phyloP scores from a whole-genome alignment of 2,797 vertebrate species.

The Leptodactylus fallax region DNA sequence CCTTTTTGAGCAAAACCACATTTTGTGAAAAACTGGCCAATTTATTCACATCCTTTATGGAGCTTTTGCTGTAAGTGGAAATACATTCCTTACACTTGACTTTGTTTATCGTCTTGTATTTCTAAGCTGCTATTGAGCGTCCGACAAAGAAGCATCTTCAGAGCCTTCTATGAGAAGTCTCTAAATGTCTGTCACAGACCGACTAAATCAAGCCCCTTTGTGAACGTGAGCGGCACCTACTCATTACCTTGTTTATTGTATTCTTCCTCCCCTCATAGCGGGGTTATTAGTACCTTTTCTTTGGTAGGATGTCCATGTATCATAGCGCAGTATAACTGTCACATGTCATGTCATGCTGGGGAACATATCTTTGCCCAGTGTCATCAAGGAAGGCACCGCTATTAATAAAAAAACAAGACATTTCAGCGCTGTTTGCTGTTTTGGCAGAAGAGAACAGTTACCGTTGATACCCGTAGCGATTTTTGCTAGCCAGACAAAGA shows the following conservation, averaged over 20 bases:
- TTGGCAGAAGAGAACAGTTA: conserved; percentile 55
- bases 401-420: conserved; percentile 54
- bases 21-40: too few relatives aligned
- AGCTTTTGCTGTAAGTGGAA: too few relatives aligned
- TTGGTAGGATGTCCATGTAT: conserved; percentile 20
- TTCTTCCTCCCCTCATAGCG: not conserved
- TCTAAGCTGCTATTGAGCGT: not conserved
- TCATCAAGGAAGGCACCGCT: conserved; percentile 32
- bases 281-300: conserved; percentile 23
- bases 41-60: too few relatives aligned
- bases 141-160: not conserved
- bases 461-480: conserved; percentile 54
- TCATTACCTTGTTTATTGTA: conserved; percentile 24
- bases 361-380: conserved; percentile 35
- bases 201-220: conserved; percentile 8
- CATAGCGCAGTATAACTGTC: conserved; percentile 27
- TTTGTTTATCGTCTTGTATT: not conserved
- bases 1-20: too few relatives aligned
- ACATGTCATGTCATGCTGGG: conserved; percentile 50
- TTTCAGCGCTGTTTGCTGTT: conserved; percentile 30
- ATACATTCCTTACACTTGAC: too few relatives aligned
- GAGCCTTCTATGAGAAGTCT: not conserved
- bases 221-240: not conserved
- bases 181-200: not conserved
- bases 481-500: conserved; percentile 53